Base-by-base conservation (phyloP, 2,888 invertebrate species). In the Scaptomyza caliginosa region DNA sequence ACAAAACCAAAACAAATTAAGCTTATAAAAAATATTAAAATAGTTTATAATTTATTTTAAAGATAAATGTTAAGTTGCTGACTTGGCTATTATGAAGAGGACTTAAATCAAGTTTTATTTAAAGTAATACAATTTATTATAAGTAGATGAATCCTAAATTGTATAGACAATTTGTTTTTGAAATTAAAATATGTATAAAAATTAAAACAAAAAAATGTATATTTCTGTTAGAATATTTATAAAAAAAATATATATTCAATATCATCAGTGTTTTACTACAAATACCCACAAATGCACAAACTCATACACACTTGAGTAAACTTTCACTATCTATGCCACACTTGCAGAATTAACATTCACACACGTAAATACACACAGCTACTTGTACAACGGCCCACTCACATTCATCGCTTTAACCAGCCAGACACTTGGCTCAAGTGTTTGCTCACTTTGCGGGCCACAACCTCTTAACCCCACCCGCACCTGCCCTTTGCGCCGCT, bases 371-470 rank as follows among this genome's bases (percentile, higher is more conserved):
- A 30, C 76, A 45, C 64, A 60, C 42, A 65, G 51, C 48, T 72
- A 71, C 43, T 13, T 19, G 32, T 23, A 34, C 49, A 30, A 10
- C 46, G 13, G 21, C 24, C 45, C 48, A 50, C 46, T 52, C 73
- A 49, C 48, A 54, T 50, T 59, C 82, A 57, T 56, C 59, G 64
- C 62, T 67, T 86, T 84, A 80, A 80, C 85, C 80, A 84, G 79
- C 67, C 64, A 74, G 64, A 71, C 85, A 84, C 87, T 84, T 81
- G 82, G 59, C 75, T 84, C 82, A 81, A 81, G 80, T 86, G 80
- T 86, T 86, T 81, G 80, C 76, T 86, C 80, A 81, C 80, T 81
- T 81, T 84, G 85, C 63, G 87, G 87, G 56, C 67, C 66, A 28
- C 46, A 67, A 39, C 72, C 72, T 67, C 72, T 72, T 48, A 59